Evolutionary conservation across 2,888 invertebrate genomes (phyloP).

Genomic region (Drosophila ezoana): DNA sequence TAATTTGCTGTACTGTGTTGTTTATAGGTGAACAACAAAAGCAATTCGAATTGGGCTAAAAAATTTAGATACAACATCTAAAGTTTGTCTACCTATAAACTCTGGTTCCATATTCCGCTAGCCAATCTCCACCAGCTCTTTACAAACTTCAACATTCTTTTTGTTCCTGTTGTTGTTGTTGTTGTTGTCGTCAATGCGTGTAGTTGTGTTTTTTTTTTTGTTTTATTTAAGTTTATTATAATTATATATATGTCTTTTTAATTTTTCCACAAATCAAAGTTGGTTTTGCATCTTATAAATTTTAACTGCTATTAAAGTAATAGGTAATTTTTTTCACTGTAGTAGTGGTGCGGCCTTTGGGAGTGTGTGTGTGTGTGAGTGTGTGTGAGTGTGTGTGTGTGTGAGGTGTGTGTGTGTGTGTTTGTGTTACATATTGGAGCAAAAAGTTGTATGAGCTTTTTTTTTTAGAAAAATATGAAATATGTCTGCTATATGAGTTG

Average conservation of each 20-base stretch:
- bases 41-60: constrained; percentile 71
- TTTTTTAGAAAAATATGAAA: constrained; percentile 73
- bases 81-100: constrained; percentile 74
- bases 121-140: constrained; percentile 19
- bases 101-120: constrained; percentile 42
- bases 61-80: constrained; percentile 71
- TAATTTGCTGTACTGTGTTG: constrained; percentile 9
- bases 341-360: constrained; percentile 47
- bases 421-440: constrained; percentile 51
- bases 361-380: constrained; percentile 24
- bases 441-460: constrained; percentile 68
- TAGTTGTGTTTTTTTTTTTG: too few relatives aligned
- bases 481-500: constrained; percentile 47
- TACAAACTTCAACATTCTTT: constrained; percentile 40
- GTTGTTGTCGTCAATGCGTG: constrained; percentile 18
- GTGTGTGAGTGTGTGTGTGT: constrained; percentile 18
- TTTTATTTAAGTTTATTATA: constrained; percentile 21
- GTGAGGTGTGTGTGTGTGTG: constrained; percentile 9
- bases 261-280: constrained; percentile 34
- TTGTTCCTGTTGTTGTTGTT: background rate
- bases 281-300: constrained; percentile 47
- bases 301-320: constrained; percentile 76
- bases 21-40: constrained; percentile 59
- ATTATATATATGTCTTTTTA: constrained; percentile 2
- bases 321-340: constrained; percentile 57